Evolutionary conservation across 2,797 vertebrate genomes (phyloP).

Genomic region (Leptatherina wallacei): DNA sequence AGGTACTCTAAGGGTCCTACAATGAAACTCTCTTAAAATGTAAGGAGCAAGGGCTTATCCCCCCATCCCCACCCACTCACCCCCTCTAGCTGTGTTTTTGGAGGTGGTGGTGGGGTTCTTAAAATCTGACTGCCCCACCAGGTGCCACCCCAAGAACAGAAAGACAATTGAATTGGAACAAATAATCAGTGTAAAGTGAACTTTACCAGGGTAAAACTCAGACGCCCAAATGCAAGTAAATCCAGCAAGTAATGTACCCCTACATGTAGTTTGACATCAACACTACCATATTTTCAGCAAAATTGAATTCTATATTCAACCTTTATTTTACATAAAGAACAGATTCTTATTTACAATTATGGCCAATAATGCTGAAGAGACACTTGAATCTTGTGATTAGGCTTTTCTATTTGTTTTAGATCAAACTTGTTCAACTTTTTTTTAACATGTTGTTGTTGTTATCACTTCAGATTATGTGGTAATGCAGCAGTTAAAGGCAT

Average conservation of each 20-base stretch:
- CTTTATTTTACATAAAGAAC: background rate
- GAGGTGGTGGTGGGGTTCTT: background rate
- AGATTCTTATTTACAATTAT: background rate
- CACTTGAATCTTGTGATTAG: background rate
- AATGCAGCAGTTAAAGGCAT: background rate
- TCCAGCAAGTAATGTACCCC: background rate
- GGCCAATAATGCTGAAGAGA: background rate
- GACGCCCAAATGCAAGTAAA: background rate
- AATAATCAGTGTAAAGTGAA: no score
- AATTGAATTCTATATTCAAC: background rate
- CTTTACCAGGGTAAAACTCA: background rate
- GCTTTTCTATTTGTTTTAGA: no score
- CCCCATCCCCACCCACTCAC: background rate
- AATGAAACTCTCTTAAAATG: background rate
- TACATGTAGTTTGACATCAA: background rate
- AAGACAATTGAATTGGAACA: background rate
- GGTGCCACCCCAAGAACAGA: background rate
- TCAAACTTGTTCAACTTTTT: no score
- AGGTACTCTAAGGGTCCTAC: background rate
- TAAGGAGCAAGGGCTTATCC: background rate
- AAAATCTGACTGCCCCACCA: background rate
- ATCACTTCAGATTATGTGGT: background rate
- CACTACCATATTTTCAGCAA: no score
- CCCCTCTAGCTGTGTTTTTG: no score
- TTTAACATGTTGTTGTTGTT: background rate